Evolutionary conservation across 92 coral and sea anemone genomes (phyloP).

Genomic region (Anthopleura xanthogrammica): DNA sequence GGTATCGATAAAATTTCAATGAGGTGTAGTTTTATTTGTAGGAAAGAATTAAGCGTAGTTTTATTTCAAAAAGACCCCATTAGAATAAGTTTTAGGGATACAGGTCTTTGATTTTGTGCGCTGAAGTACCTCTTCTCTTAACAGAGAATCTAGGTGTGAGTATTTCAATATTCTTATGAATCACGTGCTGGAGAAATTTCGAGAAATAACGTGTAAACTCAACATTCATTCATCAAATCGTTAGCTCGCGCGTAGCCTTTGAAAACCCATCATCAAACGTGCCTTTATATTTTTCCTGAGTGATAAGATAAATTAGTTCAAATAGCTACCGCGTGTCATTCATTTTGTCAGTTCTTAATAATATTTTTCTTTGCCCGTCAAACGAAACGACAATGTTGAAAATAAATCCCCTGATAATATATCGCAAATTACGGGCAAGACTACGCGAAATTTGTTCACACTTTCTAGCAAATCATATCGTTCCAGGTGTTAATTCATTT

Average conservation of each 20-base stretch:
- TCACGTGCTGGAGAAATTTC: neutral
- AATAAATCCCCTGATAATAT: neutral
- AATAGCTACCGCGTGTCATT: neutral
- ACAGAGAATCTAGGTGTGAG: too few species aligned
- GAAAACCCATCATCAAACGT: too few species aligned
- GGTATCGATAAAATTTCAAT: too few species aligned
- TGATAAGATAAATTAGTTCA: neutral
- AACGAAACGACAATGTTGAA: neutral
- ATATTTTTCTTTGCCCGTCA: neutral
- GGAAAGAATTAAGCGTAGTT: too few species aligned
- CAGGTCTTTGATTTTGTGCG: too few species aligned
- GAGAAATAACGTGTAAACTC: neutral
- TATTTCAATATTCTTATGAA: too few species aligned
- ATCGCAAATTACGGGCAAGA: neutral
- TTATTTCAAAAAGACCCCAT: too few species aligned
- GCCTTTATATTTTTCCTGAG: neutral
- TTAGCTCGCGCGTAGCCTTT: neutral
- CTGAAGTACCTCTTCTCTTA: too few species aligned
- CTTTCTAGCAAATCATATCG: conserved; percentile 10
- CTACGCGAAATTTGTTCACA: conserved; percentile 4
- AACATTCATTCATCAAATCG: neutral
- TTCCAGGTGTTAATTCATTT: neutral
- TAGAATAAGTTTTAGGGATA: too few species aligned
- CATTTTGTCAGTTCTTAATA: neutral
- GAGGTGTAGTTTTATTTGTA: too few species aligned